Conservation (phyloP, 1,140 invertebrate species). For the Harpegnathos saltator region DNA sequence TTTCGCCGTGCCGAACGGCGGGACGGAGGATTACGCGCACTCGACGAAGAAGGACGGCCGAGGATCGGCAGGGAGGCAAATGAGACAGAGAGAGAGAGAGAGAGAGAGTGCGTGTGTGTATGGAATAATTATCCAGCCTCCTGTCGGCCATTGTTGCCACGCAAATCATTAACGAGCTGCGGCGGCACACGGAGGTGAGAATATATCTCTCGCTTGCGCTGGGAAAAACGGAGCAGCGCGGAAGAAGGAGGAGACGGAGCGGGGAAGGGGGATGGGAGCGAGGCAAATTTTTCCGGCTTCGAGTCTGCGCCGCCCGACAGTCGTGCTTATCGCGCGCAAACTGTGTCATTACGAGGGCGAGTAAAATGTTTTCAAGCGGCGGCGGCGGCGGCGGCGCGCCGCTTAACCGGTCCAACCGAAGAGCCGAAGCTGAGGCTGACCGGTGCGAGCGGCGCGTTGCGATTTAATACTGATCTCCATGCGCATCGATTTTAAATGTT, state of each 20-base stretch:
- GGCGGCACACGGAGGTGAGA: constrained; percentile 64
- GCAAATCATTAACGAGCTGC: constrained; percentile 71
- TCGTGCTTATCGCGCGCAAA: constrained; percentile 20
- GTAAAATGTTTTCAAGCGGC: constrained; percentile 34
- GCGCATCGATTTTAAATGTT: constrained; percentile 32
- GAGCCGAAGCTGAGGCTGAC: background rate
- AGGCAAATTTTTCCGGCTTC: background rate
- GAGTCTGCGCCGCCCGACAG: constrained; percentile 8
- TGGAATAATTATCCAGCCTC: constrained; percentile 73
- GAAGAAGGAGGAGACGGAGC: constrained; percentile 18
- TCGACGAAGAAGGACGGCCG: constrained; percentile 26
- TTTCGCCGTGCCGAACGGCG: constrained; percentile 16
- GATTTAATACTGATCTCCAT: constrained; percentile 29
- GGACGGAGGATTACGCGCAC: constrained; percentile 5
- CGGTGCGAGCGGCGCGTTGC: background rate
- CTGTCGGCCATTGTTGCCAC: constrained; percentile 72
- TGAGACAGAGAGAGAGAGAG: constrained; percentile 10
- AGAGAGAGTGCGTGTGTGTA: constrained; percentile 39
- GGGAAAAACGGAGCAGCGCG: constrained; percentile 32
- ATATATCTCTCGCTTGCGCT: constrained; percentile 42
- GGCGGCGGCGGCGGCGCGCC: background rate
- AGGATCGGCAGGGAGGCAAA: constrained; percentile 45
- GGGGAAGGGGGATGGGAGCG: background rate
- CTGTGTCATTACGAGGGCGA: constrained; percentile 40
- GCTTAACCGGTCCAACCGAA: constrained; percentile 29